These are phyloP conservation scores for Xestia sexstrigata DNA, from an alignment of 2,888 invertebrate genomes.

Conservation along the genomic window DNA sequence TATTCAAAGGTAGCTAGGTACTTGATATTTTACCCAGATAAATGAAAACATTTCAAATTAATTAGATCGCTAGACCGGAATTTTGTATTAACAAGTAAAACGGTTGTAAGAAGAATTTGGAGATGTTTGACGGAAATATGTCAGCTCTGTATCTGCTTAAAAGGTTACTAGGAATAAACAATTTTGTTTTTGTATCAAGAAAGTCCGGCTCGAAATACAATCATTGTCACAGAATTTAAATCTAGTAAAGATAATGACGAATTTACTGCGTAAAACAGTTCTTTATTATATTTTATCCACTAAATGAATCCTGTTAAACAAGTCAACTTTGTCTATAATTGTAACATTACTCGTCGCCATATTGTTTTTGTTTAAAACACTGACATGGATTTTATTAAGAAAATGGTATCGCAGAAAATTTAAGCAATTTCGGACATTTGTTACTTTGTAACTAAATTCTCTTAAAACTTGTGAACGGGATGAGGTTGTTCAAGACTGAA, in stretches of 20 bases:
- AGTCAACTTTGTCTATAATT: conserved; percentile 25
- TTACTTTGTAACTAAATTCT: conserved; percentile 17
- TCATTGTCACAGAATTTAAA: conserved; percentile 10
- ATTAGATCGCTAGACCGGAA: conserved; percentile 42
- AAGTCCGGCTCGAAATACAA: conserved; percentile 14
- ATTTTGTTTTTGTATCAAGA: background rate
- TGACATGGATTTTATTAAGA: conserved; percentile 27
- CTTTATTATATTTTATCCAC: background rate
- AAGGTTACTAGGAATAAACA: background rate
- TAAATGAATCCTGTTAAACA: background rate
- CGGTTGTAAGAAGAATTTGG: conserved; percentile 14
- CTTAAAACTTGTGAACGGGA: conserved; percentile 59
- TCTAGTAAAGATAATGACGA: background rate
- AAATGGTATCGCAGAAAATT: background rate
- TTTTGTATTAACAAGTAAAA: conserved; percentile 12
- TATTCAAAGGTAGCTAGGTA: conserved; percentile 14
- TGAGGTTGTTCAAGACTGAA: conserved; percentile 76
- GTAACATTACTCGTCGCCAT: conserved; percentile 20
- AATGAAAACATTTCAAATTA: conserved; percentile 23
- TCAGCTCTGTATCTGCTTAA: background rate
- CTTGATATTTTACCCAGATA: conserved; percentile 8
- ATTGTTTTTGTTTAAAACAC: conserved; percentile 5
- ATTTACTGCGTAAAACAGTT: background rate
- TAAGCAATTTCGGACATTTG: background rate
- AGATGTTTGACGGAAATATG: conserved; percentile 6